These are phyloP conservation scores for Pemphredon lugubris DNA, from an alignment of 2,888 invertebrate species.

Conservation along the genomic window DNA sequence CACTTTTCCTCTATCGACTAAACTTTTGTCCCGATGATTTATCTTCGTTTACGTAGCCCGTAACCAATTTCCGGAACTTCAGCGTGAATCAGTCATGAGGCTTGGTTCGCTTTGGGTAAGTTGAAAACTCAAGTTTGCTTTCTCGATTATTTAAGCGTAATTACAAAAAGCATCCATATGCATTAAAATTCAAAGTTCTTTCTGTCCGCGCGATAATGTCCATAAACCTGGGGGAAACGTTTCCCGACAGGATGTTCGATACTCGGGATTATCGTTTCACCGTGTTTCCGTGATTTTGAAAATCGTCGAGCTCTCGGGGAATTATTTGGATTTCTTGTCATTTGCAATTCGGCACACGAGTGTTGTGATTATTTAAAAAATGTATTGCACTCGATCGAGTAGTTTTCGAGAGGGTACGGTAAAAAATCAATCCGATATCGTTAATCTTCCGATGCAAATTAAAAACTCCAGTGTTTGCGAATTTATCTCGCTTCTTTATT, in stretches of 20 bases:
- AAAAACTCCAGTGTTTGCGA: no score
- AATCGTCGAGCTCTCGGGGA: no score
- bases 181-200: not conserved
- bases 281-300: no score
- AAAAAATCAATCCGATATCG: no score
- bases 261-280: no score
- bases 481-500: no score
- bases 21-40: slow-evolving; percentile 55
- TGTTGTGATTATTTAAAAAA: no score
- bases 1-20: slow-evolving; percentile 29
- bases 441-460: no score
- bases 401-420: no score
- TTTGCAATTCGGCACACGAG: no score
- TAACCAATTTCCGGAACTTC: slow-evolving; percentile 52
- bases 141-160: slow-evolving; percentile 21
- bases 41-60: slow-evolving; percentile 47
- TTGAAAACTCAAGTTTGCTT: slow-evolving; percentile 26
- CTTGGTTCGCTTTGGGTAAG: slow-evolving; percentile 45
- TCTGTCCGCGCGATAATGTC: not conserved
- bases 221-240: not conserved
- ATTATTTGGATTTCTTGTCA: no score
- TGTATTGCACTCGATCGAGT: no score
- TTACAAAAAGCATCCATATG: slow-evolving; percentile 18
- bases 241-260: not conserved
- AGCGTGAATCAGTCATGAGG: slow-evolving; percentile 48